Percentiles rank a stretch among this genome's conserved stretches.
These are phyloP conservation scores for Sus cebifrons DNA, from an alignment of 2,797 vertebrate genomes.

Conservation along the genomic window DNA sequence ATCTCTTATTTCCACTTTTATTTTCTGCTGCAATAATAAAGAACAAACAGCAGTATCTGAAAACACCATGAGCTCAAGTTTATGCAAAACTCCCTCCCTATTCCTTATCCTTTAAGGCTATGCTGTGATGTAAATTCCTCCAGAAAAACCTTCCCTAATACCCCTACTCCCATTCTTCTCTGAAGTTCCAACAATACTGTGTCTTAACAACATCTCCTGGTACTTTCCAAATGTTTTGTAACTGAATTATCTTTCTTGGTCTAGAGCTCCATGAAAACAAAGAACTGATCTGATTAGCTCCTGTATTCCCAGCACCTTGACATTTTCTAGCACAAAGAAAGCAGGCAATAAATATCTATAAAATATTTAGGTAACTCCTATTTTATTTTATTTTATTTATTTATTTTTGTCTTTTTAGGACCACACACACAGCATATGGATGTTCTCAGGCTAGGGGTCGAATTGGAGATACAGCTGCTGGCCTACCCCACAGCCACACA, in stretches of 20 bases:
- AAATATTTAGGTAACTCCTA: neutral
- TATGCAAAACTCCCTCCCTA: neutral
- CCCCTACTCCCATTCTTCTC: neutral
- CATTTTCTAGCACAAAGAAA: neutral
- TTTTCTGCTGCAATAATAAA: neutral
- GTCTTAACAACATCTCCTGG: neutral
- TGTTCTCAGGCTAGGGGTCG: no score
- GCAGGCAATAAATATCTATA: neutral
- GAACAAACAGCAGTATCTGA: neutral
- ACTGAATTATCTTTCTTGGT: neutral
- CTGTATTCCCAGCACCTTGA: neutral
- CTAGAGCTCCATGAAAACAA: neutral
- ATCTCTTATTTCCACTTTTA: neutral
- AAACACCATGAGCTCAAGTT: neutral
- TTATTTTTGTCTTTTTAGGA: no score
- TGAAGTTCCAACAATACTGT: neutral
- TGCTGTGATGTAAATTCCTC: neutral
- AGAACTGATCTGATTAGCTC: neutral
- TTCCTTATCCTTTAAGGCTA: neutral
- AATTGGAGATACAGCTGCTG: no score
- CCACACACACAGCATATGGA: no score
- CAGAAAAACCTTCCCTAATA: neutral
- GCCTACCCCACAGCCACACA: no score
- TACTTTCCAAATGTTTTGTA: neutral
- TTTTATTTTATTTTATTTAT: constrained; percentile 3